Base-by-base conservation (phyloP, 2,113 vertebrate species). In the Hemibagrus wyckioides region DNA sequence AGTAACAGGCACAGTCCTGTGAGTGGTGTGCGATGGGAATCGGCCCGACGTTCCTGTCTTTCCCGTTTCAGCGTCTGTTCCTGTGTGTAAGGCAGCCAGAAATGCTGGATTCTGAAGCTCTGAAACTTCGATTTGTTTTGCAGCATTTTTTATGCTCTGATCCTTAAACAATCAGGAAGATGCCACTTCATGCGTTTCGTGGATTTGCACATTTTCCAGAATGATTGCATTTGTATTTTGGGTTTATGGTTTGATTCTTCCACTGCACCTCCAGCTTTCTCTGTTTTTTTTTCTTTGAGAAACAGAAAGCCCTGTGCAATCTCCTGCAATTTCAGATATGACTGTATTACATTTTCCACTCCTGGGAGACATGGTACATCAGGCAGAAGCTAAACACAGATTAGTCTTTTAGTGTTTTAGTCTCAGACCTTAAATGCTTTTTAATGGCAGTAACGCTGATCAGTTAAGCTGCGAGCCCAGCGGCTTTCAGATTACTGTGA, bases 401-500 rank as follows among this genome's bases (percentile, higher is more conserved):
- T 85, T 85, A 76, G 71, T n/a, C 23, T 73, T 84, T 69, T n/a
- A 77, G 44, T 21, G 69, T 39, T 25, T 48, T 6, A 54, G 82
- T 48, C 30, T 84, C 54, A 76, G 69, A 61, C 52, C 17, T 80
- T 76, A 59, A 85, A 61, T 76, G 69, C 17, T 19, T 76, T 59
- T 76, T 48, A 21, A 75, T 30, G 52, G 71, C 33, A 30, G 36
- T 75, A 57, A 73, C 19, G 21, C 82, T 84, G 82, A 84, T 36
- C 30, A 36, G 52, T 39, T 73, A 56, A 73, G 83, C 67, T 57
- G 23, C 25, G 21, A 23, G 50, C 83, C 83, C 67, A 50, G 44
- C 14, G 50, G 83, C 30, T 54, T 56, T 84, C 21, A 84, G 67
- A 67, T 84, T 73, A 36, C 36, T 44, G n/a, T 3, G 50, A 54